A percentile compares a stretch with the other conserved stretches of the same genome.
Conservation (phyloP, 2,797 vertebrate genomes). For the Podargus strigoides region DNA sequence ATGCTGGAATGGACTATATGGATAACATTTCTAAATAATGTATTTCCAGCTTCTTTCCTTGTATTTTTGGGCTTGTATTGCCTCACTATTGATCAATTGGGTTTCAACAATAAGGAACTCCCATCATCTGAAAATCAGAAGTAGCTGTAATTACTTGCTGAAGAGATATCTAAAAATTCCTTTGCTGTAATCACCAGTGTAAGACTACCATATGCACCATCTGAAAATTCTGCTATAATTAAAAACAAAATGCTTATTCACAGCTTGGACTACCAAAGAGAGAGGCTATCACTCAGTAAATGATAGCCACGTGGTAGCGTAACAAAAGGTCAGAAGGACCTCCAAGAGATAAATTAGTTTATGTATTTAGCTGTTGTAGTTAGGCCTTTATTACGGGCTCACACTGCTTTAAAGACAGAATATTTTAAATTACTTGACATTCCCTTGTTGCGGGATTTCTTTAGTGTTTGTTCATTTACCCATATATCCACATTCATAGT, state of each 20-base stretch:
- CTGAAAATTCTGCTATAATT: background rate
- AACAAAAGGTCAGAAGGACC: conserved; percentile 8
- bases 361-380: background rate
- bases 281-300: background rate
- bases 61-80: background rate
- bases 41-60: background rate
- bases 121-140: background rate
- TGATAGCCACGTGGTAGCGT: background rate
- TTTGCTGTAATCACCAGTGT: background rate
- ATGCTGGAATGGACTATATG: background rate
- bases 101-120: background rate
- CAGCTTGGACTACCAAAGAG: background rate
- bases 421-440: background rate
- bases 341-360: background rate
- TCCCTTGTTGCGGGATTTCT: background rate
- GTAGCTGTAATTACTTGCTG: background rate
- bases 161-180: background rate
- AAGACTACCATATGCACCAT: background rate
- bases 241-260: background rate
- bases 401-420: background rate
- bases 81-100: background rate
- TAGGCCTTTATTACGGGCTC: background rate
- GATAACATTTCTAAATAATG: background rate
- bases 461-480: background rate
- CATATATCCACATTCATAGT: background rate